These are phyloP conservation scores for Fundulus diaphanus DNA, from an alignment of 2,797 vertebrate genomes.

Conservation along the genomic window DNA sequence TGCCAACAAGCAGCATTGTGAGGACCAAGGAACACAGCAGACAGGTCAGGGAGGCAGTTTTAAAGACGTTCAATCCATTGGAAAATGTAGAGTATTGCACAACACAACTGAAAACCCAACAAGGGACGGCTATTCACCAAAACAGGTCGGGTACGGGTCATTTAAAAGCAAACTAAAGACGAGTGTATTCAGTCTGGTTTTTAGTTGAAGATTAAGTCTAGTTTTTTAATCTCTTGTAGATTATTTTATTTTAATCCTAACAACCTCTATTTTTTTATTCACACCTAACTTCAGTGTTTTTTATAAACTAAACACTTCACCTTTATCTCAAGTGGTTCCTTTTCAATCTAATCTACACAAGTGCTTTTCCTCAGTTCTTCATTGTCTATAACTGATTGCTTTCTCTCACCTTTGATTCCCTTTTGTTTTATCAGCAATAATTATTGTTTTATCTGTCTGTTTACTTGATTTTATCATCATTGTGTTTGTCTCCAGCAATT, in stretches of 20 bases:
- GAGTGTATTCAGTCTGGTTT: background rate
- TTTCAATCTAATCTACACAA: background rate
- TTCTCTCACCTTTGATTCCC: background rate
- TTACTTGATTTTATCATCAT: background rate
- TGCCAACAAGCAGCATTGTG: no score
- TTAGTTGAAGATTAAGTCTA: background rate
- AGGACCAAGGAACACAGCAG: background rate
- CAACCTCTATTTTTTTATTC: background rate
- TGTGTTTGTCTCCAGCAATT: background rate
- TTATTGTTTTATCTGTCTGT: background rate
- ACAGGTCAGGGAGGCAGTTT: no score
- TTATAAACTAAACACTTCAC: background rate
- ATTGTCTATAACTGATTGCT: background rate
- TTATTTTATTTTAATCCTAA: background rate
- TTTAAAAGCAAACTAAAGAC: background rate
- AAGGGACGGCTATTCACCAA: no score
- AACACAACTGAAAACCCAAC: no score
- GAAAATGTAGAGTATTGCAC: background rate
- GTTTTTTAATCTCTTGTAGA: background rate
- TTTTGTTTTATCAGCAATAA: background rate
- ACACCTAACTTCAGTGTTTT: background rate
- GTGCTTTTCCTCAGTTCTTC: background rate
- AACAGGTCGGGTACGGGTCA: no score
- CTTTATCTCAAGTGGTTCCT: background rate
- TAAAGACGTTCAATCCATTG: background rate